phyloP scores from a whole-genome alignment of 2,888 invertebrate genomes.

The Scaptomyza tumidula region DNA sequence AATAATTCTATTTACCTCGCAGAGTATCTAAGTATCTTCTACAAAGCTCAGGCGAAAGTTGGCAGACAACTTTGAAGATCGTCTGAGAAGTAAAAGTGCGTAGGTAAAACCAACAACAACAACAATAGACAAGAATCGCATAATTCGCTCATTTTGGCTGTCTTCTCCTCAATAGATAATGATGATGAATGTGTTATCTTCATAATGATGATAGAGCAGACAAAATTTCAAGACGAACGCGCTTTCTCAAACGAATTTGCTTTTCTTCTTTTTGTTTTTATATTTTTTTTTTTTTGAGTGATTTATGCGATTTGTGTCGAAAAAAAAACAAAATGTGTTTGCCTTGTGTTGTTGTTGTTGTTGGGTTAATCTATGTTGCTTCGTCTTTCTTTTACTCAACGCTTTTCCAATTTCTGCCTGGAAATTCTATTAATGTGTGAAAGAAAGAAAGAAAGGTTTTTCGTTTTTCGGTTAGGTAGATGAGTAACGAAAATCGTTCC shows the following conservation, averaged over 20 bases:
- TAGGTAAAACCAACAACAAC: constrained; percentile 57
- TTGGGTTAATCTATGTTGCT: too few relatives aligned
- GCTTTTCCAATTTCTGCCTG: constrained; percentile 56
- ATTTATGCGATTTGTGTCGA: constrained; percentile 64
- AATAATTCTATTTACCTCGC: constrained; percentile 29
- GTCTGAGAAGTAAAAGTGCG: constrained; percentile 66
- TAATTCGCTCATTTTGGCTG: constrained; percentile 25
- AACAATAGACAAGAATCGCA: constrained; percentile 41
- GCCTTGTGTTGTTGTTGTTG: constrained; percentile 17
- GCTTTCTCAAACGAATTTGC: constrained; percentile 39
- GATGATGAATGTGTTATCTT: constrained; percentile 75
- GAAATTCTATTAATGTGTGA: constrained; percentile 34
- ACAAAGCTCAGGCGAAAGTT: constrained; percentile 62
- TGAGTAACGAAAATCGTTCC: background rate
- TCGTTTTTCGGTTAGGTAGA: constrained; percentile 40
- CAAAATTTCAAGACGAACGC: background rate
- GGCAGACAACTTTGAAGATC: constrained; percentile 17
- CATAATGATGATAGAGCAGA: constrained; percentile 45
- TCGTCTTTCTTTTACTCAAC: constrained; percentile 16
- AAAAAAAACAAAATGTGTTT: constrained; percentile 17
- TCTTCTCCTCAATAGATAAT: constrained; percentile 48
- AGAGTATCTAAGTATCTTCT: background rate
- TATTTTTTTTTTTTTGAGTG: constrained; percentile 36
- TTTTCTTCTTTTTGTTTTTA: constrained; percentile 8
- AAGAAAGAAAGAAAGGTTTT: constrained; percentile 23